phyloP scores from a whole-genome alignment of 2,113 vertebrate species.

The Trochalopteron elliotii region DNA sequence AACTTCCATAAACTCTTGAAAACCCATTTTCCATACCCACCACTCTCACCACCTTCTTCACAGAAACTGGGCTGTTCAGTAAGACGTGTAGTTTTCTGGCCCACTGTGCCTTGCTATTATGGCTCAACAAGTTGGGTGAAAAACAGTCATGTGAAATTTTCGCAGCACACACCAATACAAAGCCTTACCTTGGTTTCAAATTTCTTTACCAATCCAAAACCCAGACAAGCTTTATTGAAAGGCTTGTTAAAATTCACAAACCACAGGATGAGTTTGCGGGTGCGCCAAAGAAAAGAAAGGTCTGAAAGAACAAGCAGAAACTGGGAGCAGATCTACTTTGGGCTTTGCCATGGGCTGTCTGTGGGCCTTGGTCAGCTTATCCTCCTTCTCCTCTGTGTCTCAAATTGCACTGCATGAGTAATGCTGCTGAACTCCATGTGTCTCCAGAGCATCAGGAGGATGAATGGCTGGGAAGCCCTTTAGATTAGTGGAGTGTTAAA shows the following conservation, averaged over 20 bases:
- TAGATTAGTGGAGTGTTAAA: not conserved
- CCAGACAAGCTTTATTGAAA: conserved; percentile 41
- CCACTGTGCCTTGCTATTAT: not conserved
- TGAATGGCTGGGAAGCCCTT: not conserved
- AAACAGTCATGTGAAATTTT: conserved; percentile 9
- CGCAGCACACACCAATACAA: conserved; percentile 1
- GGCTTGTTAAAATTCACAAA: conserved; percentile 28
- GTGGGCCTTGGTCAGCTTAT: not conserved
- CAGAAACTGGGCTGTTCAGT: not conserved
- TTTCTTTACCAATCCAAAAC: conserved; percentile 39
- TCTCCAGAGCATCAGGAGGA: not conserved
- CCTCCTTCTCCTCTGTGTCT: not conserved
- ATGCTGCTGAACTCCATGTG: not conserved
- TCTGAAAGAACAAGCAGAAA: not conserved
- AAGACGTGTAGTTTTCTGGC: not conserved
- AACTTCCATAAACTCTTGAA: conserved; percentile 19
- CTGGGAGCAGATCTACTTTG: not conserved
- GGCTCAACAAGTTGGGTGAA: conserved; percentile 21
- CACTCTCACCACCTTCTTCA: not conserved
- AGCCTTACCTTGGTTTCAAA: conserved; percentile 31
- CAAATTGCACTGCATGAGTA: not conserved
- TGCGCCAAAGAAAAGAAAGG: conserved; percentile 24
- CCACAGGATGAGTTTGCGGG: conserved; percentile 5
- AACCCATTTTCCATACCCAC: not conserved
- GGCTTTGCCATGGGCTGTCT: not conserved